phyloP scores from a whole-genome alignment of 2,888 invertebrate species.

The Lasioglossum lativentre region DNA sequence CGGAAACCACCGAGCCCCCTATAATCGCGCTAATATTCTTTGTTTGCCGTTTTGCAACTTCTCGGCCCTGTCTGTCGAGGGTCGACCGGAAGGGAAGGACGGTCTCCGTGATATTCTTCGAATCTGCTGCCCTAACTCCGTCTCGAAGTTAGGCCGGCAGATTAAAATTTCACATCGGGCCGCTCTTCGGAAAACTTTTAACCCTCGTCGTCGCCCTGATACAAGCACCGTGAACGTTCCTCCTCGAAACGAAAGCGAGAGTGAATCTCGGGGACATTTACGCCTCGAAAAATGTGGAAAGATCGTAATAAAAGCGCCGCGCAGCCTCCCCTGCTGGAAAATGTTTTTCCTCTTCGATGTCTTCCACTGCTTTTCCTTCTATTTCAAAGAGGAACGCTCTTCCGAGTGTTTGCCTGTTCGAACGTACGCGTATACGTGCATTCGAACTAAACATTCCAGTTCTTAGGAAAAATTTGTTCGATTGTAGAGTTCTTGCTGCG shows the following conservation, averaged over 20 bases:
- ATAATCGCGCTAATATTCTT: constrained; percentile 72
- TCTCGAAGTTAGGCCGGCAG: constrained; percentile 27
- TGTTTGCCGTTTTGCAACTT: constrained; percentile 70
- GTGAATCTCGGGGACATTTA: constrained; percentile 25
- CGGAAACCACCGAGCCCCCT: constrained; percentile 40
- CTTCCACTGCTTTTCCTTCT: neutral
- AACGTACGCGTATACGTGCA: neutral
- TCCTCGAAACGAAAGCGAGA: constrained; percentile 19
- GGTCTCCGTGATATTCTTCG: constrained; percentile 2
- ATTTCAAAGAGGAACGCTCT: neutral
- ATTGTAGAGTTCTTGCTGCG: too few relatives aligned
- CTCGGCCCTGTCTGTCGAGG: constrained; percentile 41
- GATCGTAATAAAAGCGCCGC: constrained; percentile 18
- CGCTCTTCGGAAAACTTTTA: constrained; percentile 57
- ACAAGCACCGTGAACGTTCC: constrained; percentile 15
- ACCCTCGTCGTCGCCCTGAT: constrained; percentile 38
- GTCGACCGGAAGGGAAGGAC: constrained; percentile 3
- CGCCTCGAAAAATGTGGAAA: constrained; percentile 26
- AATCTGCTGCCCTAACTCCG: neutral
- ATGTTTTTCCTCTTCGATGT: constrained; percentile 8
- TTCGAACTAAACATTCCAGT: too few relatives aligned
- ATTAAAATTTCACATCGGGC: constrained; percentile 70
- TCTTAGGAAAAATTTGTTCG: too few relatives aligned
- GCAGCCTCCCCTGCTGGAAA: neutral
- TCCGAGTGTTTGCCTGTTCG: neutral